phyloP scores from a whole-genome alignment of 53 echinoderm and acorn worm genomes.

The Mesocentrotus franciscanus region DNA sequence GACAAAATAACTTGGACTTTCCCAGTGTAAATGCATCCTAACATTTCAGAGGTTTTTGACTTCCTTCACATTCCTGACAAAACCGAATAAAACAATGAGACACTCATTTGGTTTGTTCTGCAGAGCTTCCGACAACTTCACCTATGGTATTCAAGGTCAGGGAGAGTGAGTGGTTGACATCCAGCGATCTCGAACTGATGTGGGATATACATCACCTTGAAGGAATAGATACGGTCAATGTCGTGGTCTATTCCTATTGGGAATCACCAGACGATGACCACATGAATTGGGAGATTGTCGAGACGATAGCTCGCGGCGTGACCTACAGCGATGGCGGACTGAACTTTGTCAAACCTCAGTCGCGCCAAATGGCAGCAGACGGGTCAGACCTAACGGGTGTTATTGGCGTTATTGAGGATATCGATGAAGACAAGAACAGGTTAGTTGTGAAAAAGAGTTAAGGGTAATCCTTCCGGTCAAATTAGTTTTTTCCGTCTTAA shows the following conservation, averaged over 20 bases:
- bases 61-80: background rate
- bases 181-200: slow-evolving; percentile 19
- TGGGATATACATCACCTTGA: slow-evolving; percentile 35
- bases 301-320: slow-evolving; percentile 48
- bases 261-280: slow-evolving; percentile 38
- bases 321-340: slow-evolving; percentile 24
- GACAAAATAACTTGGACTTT: too few relatives aligned
- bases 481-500: too few relatives aligned
- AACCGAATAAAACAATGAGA: background rate
- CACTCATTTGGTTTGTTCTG: slow-evolving; percentile 13
- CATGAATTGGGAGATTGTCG: slow-evolving; percentile 55
- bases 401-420: slow-evolving; percentile 28
- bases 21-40: too few relatives aligned
- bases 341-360: slow-evolving; percentile 43
- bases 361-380: background rate
- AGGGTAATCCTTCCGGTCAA: too few relatives aligned
- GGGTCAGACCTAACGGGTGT: slow-evolving; percentile 22
- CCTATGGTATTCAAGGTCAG: slow-evolving; percentile 31
- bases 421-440: background rate
- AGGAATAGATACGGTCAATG: slow-evolving; percentile 63
- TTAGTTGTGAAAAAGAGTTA: background rate
- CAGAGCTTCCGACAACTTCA: background rate
- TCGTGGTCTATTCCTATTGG: slow-evolving; percentile 71
- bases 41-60: background rate
- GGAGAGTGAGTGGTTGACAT: slow-evolving; percentile 34